These are phyloP conservation scores for Indri indri DNA, from an alignment of 2,113 vertebrate species.

Conservation along the genomic window DNA sequence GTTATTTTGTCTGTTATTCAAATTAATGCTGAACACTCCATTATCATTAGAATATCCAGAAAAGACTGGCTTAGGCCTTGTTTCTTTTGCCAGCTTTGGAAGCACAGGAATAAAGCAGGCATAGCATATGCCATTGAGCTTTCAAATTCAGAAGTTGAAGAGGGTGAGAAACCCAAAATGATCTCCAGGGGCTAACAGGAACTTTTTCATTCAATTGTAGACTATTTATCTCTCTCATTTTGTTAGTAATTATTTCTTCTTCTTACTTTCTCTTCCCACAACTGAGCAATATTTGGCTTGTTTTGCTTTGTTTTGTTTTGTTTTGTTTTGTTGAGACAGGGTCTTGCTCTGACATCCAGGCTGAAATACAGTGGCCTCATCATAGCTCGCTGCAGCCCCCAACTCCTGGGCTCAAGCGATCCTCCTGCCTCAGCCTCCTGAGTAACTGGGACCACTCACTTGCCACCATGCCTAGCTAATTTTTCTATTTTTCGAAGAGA, in stretches of 20 bases:
- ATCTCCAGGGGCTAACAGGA: not conserved
- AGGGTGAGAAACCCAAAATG: not conserved
- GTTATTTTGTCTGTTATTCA: not conserved
- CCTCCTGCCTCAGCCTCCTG: no score
- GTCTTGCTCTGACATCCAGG: no score
- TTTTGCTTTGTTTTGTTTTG: no score
- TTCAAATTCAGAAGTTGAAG: conserved; percentile 15
- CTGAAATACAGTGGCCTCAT: no score
- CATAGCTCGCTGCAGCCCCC: no score
- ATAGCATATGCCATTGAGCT: not conserved
- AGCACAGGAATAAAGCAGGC: not conserved
- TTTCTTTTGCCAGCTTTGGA: not conserved
- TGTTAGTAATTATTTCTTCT: not conserved
- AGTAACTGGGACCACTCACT: no score
- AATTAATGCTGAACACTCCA: not conserved
- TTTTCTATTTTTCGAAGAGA: no score
- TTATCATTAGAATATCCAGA: not conserved
- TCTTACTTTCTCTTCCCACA: not conserved
- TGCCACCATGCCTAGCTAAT: no score
- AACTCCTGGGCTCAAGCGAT: no score
- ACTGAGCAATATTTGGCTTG: not conserved
- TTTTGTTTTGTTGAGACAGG: no score
- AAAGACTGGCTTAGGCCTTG: not conserved
- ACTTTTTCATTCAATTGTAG: not conserved
- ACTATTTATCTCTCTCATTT: not conserved